These are phyloP conservation scores for Archegozetes longisetosus DNA, from an alignment of 1,140 invertebrate species.

Conservation along the genomic window DNA sequence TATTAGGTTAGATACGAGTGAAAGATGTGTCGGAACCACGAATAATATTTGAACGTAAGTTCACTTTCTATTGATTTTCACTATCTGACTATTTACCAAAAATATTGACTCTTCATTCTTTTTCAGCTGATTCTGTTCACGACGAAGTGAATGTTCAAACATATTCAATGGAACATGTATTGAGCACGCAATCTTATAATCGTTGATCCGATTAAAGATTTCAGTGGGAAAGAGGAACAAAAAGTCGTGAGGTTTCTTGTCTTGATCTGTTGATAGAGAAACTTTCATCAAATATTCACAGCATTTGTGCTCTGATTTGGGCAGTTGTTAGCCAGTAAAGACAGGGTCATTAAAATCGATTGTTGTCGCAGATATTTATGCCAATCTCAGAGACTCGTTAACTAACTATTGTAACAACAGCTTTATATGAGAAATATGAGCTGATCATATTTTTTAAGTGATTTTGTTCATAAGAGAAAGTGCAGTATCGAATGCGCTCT, in stretches of 20 bases:
- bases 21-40: constrained; percentile 5
- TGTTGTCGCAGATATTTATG: constrained; percentile 40
- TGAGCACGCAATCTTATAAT: constrained; percentile 5
- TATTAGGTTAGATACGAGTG: constrained; percentile 1
- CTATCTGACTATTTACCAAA: not conserved
- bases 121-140: not conserved
- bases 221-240: not conserved
- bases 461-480: constrained; percentile 46
- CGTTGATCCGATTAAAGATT: constrained; percentile 5
- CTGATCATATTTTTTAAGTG: constrained; percentile 43
- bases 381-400: constrained; percentile 40
- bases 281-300: not conserved
- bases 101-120: not conserved
- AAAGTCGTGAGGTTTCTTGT: not conserved
- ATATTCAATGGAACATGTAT: constrained; percentile 10
- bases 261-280: not conserved
- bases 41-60: constrained; percentile 3
- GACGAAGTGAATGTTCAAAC: not conserved
- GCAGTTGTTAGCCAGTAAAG: constrained; percentile 23
- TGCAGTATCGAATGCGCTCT: constrained; percentile 36
- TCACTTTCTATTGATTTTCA: not conserved
- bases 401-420: constrained; percentile 39
- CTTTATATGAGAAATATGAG: constrained; percentile 29
- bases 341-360: constrained; percentile 28
- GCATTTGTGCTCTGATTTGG: not conserved